phyloP scores from a whole-genome alignment of 2,113 vertebrate genomes.

The Hymenochirus boettgeri region DNA sequence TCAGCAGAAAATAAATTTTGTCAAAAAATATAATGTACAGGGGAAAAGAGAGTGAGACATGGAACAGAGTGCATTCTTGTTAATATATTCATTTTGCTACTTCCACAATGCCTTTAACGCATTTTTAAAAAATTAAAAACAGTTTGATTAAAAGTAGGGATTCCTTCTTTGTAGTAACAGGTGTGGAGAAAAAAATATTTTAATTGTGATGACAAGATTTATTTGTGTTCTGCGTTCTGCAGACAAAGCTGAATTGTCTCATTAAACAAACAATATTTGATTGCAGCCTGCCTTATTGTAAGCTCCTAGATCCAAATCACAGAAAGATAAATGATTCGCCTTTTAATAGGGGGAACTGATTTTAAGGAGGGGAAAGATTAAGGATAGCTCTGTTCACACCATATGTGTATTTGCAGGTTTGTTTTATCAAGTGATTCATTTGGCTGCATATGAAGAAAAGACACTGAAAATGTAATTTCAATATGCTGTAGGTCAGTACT shows the following conservation, averaged over 20 bases:
- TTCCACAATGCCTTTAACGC: too few species aligned
- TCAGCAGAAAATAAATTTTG: too few species aligned
- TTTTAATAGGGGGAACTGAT: conserved; percentile 57
- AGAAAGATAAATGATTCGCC: conserved; percentile 49
- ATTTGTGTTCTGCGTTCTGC: conserved; percentile 52
- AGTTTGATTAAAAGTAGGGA: background rate
- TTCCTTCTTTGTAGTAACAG: conserved; percentile 54
- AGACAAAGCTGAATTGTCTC: conserved; percentile 49
- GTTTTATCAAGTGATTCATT: conserved; percentile 60
- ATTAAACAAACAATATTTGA: conserved; percentile 48
- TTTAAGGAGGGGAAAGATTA: conserved; percentile 44
- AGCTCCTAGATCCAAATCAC: conserved; percentile 51
- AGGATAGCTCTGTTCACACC: conserved; percentile 10
- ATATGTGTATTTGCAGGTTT: conserved; percentile 49
- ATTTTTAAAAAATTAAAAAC: too few species aligned
- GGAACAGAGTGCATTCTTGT: too few species aligned
- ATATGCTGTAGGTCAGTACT: conserved; percentile 63
- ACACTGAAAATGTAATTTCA: conserved; percentile 49
- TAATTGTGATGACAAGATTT: conserved; percentile 36
- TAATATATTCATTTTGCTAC: too few species aligned
- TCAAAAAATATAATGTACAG: too few species aligned
- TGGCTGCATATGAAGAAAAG: conserved; percentile 53
- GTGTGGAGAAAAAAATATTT: conserved; percentile 16
- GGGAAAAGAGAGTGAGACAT: too few species aligned
- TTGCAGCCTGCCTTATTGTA: conserved; percentile 49